Conservation (phyloP, 2,113 vertebrate species). For the Trematocara marginatum region DNA sequence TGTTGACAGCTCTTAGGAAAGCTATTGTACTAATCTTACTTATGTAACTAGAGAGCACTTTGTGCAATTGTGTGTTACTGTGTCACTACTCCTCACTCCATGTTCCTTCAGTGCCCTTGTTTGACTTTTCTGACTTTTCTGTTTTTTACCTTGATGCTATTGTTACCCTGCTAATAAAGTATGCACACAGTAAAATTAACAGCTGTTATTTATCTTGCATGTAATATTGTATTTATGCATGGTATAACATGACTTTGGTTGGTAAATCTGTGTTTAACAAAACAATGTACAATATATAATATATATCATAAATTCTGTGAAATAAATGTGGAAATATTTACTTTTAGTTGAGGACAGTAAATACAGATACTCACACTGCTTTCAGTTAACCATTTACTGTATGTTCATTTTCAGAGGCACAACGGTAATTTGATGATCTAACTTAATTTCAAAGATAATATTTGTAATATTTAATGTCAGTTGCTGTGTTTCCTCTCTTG, state of each 20-base stretch:
- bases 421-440: not conserved
- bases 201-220: not conserved
- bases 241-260: not conserved
- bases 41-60: not conserved
- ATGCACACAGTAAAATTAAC: not conserved
- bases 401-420: not conserved
- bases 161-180: not conserved
- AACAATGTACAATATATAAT: not conserved
- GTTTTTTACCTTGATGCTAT: not conserved
- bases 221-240: not conserved
- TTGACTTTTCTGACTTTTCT: not conserved
- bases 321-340: not conserved
- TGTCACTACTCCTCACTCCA: not conserved
- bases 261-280: not conserved
- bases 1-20: not conserved
- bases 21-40: not conserved
- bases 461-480: not conserved
- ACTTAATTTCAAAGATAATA: not conserved
- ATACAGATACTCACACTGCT: not conserved
- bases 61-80: not conserved
- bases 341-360: not conserved
- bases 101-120: not conserved
- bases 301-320: rapidly evolving
- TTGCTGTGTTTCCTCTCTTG: not conserved
- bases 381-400: not conserved